Base-by-base conservation (phyloP, 2,888 invertebrate species). In the Hermaeophaga mercurialis region DNA sequence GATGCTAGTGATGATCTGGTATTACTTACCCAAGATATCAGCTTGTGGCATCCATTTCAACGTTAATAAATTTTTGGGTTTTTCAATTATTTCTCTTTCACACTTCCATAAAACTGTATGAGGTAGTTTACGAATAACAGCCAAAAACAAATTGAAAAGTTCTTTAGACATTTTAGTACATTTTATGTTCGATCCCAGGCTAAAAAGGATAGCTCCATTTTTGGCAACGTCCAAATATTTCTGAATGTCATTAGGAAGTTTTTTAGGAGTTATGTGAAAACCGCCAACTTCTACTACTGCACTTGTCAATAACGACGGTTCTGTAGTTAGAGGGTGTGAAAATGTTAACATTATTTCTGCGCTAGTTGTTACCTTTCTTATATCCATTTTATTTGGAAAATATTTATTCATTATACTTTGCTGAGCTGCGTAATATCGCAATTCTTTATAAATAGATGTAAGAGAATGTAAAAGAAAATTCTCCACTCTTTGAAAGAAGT, bases 31-130 rank as follows among this genome's bases (percentile, higher is more conserved):
- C 1, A 41, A 12, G 69, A 93, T 81, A 70, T 90, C 89, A 67
- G 86, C 84, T 70, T 93, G 93, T 1, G 92, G 91, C 64, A 88
- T 72, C 90, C 89, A 90, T 56, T 81, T 82, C 38, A 79, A 79
- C 4, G 83, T 73, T 71, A 83, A 82, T 5, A 90, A 78, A 73
- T 90, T 89, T 52, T 81, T 77, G 18, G 85, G 84, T 63, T 86
- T 80, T 18, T 79, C 76, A 0, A 79, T 75, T 62, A 84, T 70
- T 19, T 85, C 82, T 45, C 81, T 80, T 70, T 90, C 90, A 86
- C 87, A 90, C 80, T 89, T 90, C 90, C 90, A 91, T 39, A 92
- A 78, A 28, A 92, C 84, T 59, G 85, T 82, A 63, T 89, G 83
- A 1, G 87, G 84, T 14, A 91, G 75, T 57, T 81, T 79, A 0